Evolutionary conservation across 2,113 vertebrate genomes (phyloP), one percentile per base, ranked within the genome.

Genomic region (Bubalus kerabau): DNA sequence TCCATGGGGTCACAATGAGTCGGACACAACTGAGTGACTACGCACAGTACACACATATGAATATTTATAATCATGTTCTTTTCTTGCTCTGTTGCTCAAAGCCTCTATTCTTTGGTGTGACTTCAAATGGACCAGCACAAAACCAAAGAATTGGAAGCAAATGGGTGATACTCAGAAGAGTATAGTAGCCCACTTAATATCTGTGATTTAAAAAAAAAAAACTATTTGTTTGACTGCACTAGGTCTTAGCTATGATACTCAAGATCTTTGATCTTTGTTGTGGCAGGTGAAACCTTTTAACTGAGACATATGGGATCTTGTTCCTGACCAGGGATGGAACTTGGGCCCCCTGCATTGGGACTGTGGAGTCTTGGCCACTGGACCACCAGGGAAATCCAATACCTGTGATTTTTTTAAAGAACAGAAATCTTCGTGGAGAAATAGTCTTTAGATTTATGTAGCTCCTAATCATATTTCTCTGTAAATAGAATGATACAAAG

Each of bases 361-460:
- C n/a, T 40, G 23, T 26, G 40, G 40, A 26, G 71, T 26, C 71
- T 26, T 76, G 36, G 6, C 71, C 6, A 76, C 12, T 43, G 40
- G 71, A 76, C 23, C 71, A 76, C 71, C 71, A 76, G 40, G 40
- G 71, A 76, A 76, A 26, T 43, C 40, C 36, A 26, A 76, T 43
- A 74, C 36, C 60, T 90, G 46, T 87, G 87, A 83, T 90, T 96
- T 80, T 80, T 96, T 62, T 87, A 21, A 17, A 62, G 16, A n/a
- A 54, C 11, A 60, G 32, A 59, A 16, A 54, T 36, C 10, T 90
- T 95, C 46, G 80, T 43, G 7, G 81, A 87, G 46, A 97, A 40
- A 80, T 89, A 8, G 11, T 46, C 17, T 97, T 94, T 83, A 91
- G 36, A 64, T 87, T 96, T 95, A 96, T 57, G 48, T 85, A 80